Percentiles rank a stretch among this genome's conserved stretches.
These are phyloP conservation scores for Amphimallon solstitiale DNA, from an alignment of 2,888 invertebrate genomes.

Conservation along the genomic window DNA sequence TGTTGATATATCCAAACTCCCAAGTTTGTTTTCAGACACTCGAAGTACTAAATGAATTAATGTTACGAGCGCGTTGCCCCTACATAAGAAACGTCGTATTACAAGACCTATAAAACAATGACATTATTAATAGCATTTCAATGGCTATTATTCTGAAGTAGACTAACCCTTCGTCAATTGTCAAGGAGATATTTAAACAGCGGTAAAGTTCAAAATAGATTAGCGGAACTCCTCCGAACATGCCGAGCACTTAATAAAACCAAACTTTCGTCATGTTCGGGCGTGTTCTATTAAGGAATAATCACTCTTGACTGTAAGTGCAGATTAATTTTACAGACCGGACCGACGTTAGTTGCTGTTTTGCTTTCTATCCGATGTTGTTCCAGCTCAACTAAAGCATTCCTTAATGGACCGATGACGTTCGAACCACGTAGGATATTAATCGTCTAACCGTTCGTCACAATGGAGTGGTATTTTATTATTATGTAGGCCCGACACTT, in stretches of 20 bases:
- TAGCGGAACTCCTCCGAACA: background rate
- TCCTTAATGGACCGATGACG: conserved; percentile 36
- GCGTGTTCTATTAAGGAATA: conserved; percentile 16
- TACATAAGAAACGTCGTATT: too few species aligned
- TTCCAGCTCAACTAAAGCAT: conserved; percentile 19
- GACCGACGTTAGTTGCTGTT: conserved; percentile 19
- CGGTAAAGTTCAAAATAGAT: background rate
- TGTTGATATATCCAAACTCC: too few species aligned
- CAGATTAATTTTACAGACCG: conserved; percentile 24
- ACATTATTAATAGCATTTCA: background rate
- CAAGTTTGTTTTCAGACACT: too few species aligned
- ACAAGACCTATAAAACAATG: too few species aligned
- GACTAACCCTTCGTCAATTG: conserved; percentile 12
- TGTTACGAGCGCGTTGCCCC: too few species aligned
- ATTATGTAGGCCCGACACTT: conserved; percentile 22
- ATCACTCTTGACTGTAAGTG: conserved; percentile 26
- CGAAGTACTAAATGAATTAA: too few species aligned
- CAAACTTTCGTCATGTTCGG: conserved; percentile 7
- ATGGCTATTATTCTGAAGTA: background rate
- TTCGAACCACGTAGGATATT: conserved; percentile 31
- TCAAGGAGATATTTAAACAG: conserved; percentile 22
- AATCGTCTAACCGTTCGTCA: conserved; percentile 26
- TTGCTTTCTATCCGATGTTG: conserved; percentile 24
- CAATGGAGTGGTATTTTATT: conserved; percentile 32
- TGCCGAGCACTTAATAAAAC: conserved; percentile 22